Evolutionary conservation across 2,888 invertebrate species (phyloP), one percentile per base, ranked within the genome.

Genomic region (Syritta pipiens): DNA sequence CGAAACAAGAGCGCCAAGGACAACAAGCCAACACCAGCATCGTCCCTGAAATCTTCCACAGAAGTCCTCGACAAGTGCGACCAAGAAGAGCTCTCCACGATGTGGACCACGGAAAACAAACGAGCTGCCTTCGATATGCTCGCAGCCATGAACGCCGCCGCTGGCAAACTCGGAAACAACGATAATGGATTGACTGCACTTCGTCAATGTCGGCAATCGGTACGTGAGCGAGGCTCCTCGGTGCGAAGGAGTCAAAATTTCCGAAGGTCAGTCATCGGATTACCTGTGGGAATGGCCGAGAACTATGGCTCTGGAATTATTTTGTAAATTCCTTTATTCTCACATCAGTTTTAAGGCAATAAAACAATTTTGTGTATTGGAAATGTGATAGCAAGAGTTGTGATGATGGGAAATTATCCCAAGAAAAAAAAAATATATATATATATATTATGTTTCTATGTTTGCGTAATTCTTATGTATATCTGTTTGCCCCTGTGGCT

Each of bases 81-180:
- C 76, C 74, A 83, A 0, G 48, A 81, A 0, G 82, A 83, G 12
- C 65, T 87, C 9, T 83, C 84, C 14, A 85, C 83, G 32, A 83
- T 85, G 35, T 88, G 89, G 88, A 87, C 86, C 5, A 85, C 79
- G 67, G 88, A 88, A 68, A 85, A 88, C 59, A 88, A 88, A 76
- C 86, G 85, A 6, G 87, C 87, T 0, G 88, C 88, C 1, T 89
- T 89, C 67, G 87, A 88, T 62, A 81, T 88, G 83, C 81, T 88
- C 53, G 88, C 89, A 1, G 86, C 86, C 4, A 88, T 88, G 88
- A 88, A 88, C 83, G 85, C 86, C 0, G 84, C 84, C 2, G 84
- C 75, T 81, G 63, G 83, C 72, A 75, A 82, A 82, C 32, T 81
- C 42, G 10, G 67, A 20, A 24, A 40, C 26, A 69, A 48, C 4